Evolutionary conservation across 1,140 invertebrate species (phyloP).

Genomic region (Ceratosolen fusciceps): DNA sequence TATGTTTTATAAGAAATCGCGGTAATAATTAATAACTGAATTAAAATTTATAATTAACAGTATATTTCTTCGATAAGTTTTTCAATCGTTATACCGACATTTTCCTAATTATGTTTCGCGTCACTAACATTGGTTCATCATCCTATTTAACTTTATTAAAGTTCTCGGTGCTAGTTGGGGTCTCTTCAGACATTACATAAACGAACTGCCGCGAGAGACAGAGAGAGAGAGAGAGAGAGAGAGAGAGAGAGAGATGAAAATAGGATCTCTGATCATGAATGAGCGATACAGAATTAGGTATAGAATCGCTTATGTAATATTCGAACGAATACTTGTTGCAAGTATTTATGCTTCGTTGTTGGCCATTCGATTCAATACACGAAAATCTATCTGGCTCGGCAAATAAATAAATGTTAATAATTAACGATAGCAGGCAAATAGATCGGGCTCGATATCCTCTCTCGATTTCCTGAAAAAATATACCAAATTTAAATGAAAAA

Average conservation of each 20-base stretch:
- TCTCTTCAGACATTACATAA: constrained; percentile 27
- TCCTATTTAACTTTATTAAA: constrained; percentile 21
- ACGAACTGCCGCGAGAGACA: neutral
- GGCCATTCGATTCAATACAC: neutral
- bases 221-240: neutral
- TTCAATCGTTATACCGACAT: neutral
- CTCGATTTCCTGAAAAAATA: too few relatives aligned
- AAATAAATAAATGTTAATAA: too few relatives aligned
- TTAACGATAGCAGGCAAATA: too few relatives aligned
- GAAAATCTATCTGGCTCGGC: too few relatives aligned
- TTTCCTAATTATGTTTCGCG: neutral
- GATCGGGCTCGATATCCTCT: too few relatives aligned
- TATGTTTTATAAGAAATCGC: too few relatives aligned
- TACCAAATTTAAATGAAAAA: too few relatives aligned
- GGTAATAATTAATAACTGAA: neutral
- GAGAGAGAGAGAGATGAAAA: neutral
- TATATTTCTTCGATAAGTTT: neutral
- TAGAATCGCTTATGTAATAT: constrained; percentile 13
- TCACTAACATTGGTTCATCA: constrained; percentile 11
- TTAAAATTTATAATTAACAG: neutral
- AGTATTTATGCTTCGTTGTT: neutral
- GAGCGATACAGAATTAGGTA: neutral
- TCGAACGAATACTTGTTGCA: neutral
- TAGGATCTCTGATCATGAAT: neutral
- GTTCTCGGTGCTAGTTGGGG: constrained; percentile 7